Percentiles rank a stretch among this genome's conserved stretches.
These are phyloP conservation scores for Orthonevra nobilis DNA, from an alignment of 2,888 invertebrate genomes.

Conservation along the genomic window DNA sequence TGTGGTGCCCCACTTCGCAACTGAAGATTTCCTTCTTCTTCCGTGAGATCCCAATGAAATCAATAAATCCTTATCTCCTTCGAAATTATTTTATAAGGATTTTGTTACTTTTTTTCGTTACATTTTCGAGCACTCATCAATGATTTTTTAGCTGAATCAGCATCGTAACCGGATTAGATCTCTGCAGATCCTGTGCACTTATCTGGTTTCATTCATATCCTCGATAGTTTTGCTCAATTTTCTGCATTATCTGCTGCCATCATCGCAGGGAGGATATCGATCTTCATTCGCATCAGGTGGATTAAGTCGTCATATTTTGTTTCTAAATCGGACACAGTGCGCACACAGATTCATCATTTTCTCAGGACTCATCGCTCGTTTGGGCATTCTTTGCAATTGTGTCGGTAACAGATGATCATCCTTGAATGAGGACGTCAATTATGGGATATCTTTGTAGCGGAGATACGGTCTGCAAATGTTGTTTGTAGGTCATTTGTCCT, in stretches of 20 bases:
- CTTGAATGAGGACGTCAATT: slow-evolving; percentile 62
- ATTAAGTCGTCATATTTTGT: slow-evolving; percentile 51
- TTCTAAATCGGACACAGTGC: slow-evolving; percentile 11
- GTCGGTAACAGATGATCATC: slow-evolving; percentile 49
- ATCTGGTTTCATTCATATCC: slow-evolving; percentile 34
- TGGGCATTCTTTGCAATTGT: slow-evolving; percentile 38
- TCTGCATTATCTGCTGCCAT: slow-evolving; percentile 30
- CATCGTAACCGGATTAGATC: slow-evolving; percentile 64
- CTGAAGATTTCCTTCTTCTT: not conserved
- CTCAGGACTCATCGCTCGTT: slow-evolving; percentile 49
- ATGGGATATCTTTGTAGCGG: slow-evolving; percentile 45
- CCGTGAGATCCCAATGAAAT: not conserved
- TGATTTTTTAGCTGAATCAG: slow-evolving; percentile 33
- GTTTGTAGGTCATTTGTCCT: slow-evolving; percentile 38
- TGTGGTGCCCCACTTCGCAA: slow-evolving; percentile 14
- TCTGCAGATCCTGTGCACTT: slow-evolving; percentile 15
- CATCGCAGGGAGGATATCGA: not conserved
- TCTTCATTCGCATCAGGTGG: slow-evolving; percentile 35
- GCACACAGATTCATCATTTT: slow-evolving; percentile 37
- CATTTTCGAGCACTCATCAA: slow-evolving; percentile 7
- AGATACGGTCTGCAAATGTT: slow-evolving; percentile 55
- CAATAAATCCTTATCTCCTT: slow-evolving; percentile 58
- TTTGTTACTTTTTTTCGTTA: not conserved
- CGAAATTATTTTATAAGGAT: slow-evolving; percentile 29
- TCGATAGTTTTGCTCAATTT: slow-evolving; percentile 34